Evolutionary conservation across 1,140 invertebrate genomes (phyloP), one percentile per base, ranked within the genome.

Genomic region (Heliconius congener): DNA sequence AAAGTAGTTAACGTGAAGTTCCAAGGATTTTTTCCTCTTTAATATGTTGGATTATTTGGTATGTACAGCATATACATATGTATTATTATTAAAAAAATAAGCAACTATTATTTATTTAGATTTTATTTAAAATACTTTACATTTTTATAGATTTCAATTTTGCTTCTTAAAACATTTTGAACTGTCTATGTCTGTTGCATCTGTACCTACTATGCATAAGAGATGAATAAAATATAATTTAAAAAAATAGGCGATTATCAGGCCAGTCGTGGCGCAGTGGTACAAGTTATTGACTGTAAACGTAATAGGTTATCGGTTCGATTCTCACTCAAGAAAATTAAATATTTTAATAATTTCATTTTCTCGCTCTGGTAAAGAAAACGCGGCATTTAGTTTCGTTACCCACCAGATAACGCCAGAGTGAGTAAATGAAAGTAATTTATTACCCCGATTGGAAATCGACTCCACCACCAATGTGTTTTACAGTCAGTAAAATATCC

Each of bases 1-100:
- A 74, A 27, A 66, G 60, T 27, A 34, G 66, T 79, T 46, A 42
- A 27, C n/a, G 74, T 76, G 74, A 57, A 75, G 52, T 76, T 72
- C 30, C 8, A 55, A 66, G 60, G 60, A 66, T 66, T 13, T 16
- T 30, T 13, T 37, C 18, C 2, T 16, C 16, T 46, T 46, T 46
- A 46, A 27, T 27, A 34, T 55, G 13, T 27, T 30, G 73, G 46
- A 74, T 74, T 75, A 1, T 6, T 74, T 30, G 74, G 74, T 76
- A 39, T 42, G 75, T 70, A 23, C 3, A 23, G 8, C 8, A 57
- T 27, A 60, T 27, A 73, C 50, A 30, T 73, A 34, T 23, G 50
- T 37, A 42, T 72, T 19, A 8, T 72, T 18, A 34, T 30, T 70
- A 71, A 71, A 71, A 39, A 6, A n/a, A 8, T 72, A 72, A 39